Evolutionary conservation across 2,113 vertebrate species (phyloP), one percentile per base, ranked within the genome.

Genomic region (Galbula dea): DNA sequence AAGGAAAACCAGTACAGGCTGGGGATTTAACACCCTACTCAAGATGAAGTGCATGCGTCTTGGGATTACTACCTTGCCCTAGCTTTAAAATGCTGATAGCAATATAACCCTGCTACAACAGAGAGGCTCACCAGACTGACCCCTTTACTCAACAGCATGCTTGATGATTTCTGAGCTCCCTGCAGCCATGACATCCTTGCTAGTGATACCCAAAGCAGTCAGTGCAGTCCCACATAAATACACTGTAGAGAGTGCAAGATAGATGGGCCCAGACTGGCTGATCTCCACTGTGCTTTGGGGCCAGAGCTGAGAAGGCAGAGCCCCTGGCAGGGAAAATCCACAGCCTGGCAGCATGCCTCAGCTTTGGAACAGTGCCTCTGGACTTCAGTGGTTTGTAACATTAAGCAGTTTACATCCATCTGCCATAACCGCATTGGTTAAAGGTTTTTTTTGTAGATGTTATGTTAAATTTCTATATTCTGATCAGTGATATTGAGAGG

Each of bases 231-330:
- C 19, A 4, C 0, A 2, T 39, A 45, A 51, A 34, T 2, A 26
- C 21, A 20, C 2, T 5, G 37, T 83, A 55, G 41, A 3, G 4
- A 71, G 29, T 2, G 23, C 19, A 45, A 17, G 1, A 4, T 7
- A 2, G 2, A 5, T 37, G 63, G 41, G 63, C 11, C 43, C 34
- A 6, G 22, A 32, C 24, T 7, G 29, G 55, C 46, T 8, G 32
- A 34, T 36, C 15, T 26, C 24, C 4, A 4, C n/a, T 0, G 0
- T 8, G 27, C 17, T 32, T 10, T 6, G 2, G 36, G 59, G 20
- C 21, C 15, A 48, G 61, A 51, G 36, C n/a, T 51, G 54, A 85
- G 72, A 45, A 21, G 14, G 37, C 23, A 75, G 24, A 80, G 48
- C 5, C 49, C 41, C 39, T 12, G 15, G 6, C 59, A 71, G 43